Percentiles rank a stretch among this genome's conserved stretches.
These are phyloP conservation scores for Acheta domesticus DNA, from an alignment of 2,888 invertebrate species.

Conservation along the genomic window DNA sequence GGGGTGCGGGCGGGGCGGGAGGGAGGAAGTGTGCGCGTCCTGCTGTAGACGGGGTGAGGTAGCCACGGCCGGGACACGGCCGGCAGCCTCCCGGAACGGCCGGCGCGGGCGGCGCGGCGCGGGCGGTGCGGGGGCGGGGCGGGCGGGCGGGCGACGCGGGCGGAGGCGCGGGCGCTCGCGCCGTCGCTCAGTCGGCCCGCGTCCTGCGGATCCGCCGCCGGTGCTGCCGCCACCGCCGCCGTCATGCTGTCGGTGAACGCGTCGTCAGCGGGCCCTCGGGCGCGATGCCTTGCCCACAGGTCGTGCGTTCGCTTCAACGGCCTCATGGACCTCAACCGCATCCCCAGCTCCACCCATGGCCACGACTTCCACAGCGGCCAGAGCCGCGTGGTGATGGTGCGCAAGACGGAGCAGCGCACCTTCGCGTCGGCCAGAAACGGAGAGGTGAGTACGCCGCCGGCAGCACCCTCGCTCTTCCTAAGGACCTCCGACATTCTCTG, in stretches of 20 bases:
- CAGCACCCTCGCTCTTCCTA: no score
- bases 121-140: not conserved
- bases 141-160: not conserved
- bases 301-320: slow-evolving; percentile 22
- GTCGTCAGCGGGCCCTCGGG: not conserved
- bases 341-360: slow-evolving; percentile 41
- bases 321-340: slow-evolving; percentile 41
- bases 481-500: slow-evolving; percentile 4
- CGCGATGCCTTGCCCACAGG: not conserved
- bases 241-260: not conserved
- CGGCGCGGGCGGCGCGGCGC: not conserved
- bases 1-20: no score
- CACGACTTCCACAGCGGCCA: slow-evolving; percentile 47
- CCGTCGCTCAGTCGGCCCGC: not conserved
- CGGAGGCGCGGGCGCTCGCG: not conserved
- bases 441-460: slow-evolving; percentile 46
- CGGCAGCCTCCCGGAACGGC: slow-evolving; percentile 9
- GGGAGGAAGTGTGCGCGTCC: no score
- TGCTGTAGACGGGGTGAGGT: no score
- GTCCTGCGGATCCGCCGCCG: not conserved
- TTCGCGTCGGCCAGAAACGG: slow-evolving; percentile 59
- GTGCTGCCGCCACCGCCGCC: not conserved
- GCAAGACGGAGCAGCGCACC: slow-evolving; percentile 64
- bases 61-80: not conserved
- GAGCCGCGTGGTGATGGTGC: slow-evolving; percentile 64